Evolutionary conservation across 2,797 vertebrate genomes (phyloP).

Genomic region (Eulemur mongoz): DNA sequence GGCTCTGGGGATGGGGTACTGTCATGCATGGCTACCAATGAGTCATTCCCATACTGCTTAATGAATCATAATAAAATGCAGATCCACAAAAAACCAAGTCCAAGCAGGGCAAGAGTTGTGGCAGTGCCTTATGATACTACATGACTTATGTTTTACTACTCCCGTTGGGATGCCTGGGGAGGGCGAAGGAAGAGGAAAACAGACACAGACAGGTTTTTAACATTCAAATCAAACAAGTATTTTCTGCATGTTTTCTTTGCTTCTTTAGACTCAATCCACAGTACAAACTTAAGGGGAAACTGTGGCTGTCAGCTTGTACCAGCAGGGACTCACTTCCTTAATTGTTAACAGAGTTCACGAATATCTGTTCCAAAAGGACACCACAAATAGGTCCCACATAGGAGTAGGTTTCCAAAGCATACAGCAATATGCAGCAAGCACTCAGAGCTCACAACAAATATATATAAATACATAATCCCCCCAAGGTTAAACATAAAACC

Average conservation of each 20-base stretch:
- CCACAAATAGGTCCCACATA: neutral
- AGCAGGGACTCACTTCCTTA: slow-evolving; percentile 45
- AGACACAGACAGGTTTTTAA: slow-evolving; percentile 8
- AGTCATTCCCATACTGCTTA: slow-evolving; percentile 49
- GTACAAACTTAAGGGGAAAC: neutral
- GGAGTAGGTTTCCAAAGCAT: neutral
- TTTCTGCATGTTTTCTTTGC: neutral
- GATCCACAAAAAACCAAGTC: neutral
- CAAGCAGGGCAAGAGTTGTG: neutral
- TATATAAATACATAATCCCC: neutral
- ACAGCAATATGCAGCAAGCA: neutral
- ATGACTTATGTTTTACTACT: neutral
- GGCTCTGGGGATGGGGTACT: slow-evolving; percentile 55
- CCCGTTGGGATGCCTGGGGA: neutral
- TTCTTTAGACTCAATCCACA: slow-evolving; percentile 35
- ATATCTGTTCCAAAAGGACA: slow-evolving; percentile 30
- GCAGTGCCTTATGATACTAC: neutral
- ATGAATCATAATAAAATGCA: slow-evolving; percentile 71
- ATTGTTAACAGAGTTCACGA: neutral
- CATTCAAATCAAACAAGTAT: slow-evolving; percentile 27
- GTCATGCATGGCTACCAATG: slow-evolving; percentile 38
- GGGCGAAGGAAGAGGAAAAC: neutral
- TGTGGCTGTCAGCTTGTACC: neutral
- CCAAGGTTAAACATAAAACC: neutral
- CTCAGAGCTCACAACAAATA: neutral